These are phyloP conservation scores for Apis dorsata DNA, from an alignment of 1,140 invertebrate species.

Conservation along the genomic window DNA sequence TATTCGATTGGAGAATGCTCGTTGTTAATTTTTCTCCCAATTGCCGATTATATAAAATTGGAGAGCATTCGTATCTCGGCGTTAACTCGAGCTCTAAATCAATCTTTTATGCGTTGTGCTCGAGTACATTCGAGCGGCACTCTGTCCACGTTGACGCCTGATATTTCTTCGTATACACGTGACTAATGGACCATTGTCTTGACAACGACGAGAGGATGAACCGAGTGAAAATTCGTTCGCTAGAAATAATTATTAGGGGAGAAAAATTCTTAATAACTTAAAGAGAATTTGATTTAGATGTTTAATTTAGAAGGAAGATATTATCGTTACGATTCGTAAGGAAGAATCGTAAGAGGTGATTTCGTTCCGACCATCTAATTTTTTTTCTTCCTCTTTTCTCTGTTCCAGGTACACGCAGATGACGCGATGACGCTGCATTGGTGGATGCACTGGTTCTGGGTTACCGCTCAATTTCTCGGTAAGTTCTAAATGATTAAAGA, in stretches of 20 bases:
- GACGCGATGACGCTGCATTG: constrained; percentile 85
- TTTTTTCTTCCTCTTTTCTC: constrained; percentile 10
- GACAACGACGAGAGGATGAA: background rate
- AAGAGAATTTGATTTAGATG: too few relatives aligned
- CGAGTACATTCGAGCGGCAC: constrained; percentile 3
- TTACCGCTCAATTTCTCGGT: constrained; percentile 81
- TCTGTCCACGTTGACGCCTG: constrained; percentile 15
- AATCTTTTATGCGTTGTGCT: background rate
- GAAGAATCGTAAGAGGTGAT: too few relatives aligned
- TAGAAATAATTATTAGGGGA: background rate
- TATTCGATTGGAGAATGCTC: background rate
- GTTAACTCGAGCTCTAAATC: constrained; percentile 17
- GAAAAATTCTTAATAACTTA: background rate
- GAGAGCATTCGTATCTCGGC: background rate
- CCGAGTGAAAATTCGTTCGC: background rate
- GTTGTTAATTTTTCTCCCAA: background rate
- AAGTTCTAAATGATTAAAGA: constrained; percentile 62
- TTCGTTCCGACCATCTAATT: background rate
- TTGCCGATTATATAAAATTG: too few relatives aligned
- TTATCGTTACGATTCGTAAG: too few relatives aligned
- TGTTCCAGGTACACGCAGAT: constrained; percentile 70
- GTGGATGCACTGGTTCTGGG: constrained; percentile 88
- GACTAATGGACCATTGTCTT: constrained; percentile 46
- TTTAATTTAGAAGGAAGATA: too few relatives aligned
- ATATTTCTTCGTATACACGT: constrained; percentile 23